phyloP scores from a whole-genome alignment of 2,113 vertebrate genomes.

The Heliornis fulica region DNA sequence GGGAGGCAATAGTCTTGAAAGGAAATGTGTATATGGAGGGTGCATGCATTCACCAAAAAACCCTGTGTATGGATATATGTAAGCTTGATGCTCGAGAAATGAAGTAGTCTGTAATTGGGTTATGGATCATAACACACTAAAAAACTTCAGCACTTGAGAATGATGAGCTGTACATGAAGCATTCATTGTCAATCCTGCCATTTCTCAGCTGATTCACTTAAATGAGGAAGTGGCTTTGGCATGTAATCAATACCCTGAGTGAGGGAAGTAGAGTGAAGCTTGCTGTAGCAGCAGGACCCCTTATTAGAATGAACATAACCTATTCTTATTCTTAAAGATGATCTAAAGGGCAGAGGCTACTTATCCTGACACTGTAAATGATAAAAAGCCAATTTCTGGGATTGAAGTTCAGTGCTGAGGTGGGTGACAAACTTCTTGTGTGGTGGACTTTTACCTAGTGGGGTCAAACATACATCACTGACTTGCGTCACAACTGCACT shows the following conservation, averaged over 20 bases:
- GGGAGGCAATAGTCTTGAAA: neutral
- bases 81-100: neutral
- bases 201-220: slow-evolving; percentile 44
- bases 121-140: slow-evolving; percentile 47
- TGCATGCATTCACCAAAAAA: neutral
- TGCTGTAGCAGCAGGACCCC: slow-evolving; percentile 30
- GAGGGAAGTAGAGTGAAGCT: neutral
- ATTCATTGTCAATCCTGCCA: slow-evolving; percentile 53
- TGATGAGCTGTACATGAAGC: slow-evolving; percentile 25
- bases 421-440: neutral
- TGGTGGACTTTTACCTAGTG: neutral
- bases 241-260: slow-evolving; percentile 63
- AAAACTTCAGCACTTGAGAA: neutral
- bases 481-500: fast-evolving
- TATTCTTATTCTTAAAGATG: slow-evolving; percentile 4
- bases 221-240: slow-evolving; percentile 56
- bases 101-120: slow-evolving; percentile 2
- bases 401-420: neutral
- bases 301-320: slow-evolving; percentile 28
- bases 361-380: neutral
- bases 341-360: slow-evolving; percentile 54
- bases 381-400: neutral
- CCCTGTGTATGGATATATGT: neutral
- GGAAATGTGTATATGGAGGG: neutral
- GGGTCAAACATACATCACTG: neutral